Base-by-base conservation (phyloP, 2,113 vertebrate genomes). In the Nanorana parkeri region DNA sequence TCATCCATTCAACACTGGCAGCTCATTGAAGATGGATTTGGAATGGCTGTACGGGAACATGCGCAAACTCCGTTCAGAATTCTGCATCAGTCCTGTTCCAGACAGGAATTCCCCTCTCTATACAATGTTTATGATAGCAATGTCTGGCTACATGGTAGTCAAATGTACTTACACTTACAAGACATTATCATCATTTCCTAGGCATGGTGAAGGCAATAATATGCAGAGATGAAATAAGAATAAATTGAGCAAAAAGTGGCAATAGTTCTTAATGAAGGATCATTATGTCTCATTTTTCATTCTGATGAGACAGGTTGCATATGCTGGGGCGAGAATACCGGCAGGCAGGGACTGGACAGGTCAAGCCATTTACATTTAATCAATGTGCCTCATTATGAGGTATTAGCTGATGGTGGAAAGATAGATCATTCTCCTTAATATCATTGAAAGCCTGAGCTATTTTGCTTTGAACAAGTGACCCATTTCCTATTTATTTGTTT, bases 331-430 rank as follows among this genome's bases (percentile, higher is more conserved):
- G 41, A 69, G 32, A 66, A 79, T 79, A 41, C 64, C 56, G 28
- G 23, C 68, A 73, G 58, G 61, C 47, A 65, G 58, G 58, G 68
- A 73, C 56, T 23, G 78, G 68, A 71, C 58, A 64, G 58, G 78
- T 81, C 78, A 81, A 65, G 72, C 23, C 68, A 73, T 81, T 81
- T 72, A 68, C 78, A 81, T 81, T 81, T 64, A 81, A 81, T 81
- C 78, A 73, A 81, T 81, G 58, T 64, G 68, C 71, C 79, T 81
- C 79, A 81, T 81, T 81, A 81, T 36, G 60, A 72, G 41, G 41
- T 54, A 73, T 65, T 81, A 81, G 68, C 58, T 32, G 24, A 26
- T 55, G 68, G 60, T 65, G 68, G 58, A 81, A 47, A 73, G 58
- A 81, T 65, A 36, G 79, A 41, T 80, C 58, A 72, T 71, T 80